A percentile compares a stretch with the other conserved stretches of the same genome.
Evolutionary conservation across 1,140 invertebrate genomes (phyloP).

Genomic region (Paracyclopina nana): DNA sequence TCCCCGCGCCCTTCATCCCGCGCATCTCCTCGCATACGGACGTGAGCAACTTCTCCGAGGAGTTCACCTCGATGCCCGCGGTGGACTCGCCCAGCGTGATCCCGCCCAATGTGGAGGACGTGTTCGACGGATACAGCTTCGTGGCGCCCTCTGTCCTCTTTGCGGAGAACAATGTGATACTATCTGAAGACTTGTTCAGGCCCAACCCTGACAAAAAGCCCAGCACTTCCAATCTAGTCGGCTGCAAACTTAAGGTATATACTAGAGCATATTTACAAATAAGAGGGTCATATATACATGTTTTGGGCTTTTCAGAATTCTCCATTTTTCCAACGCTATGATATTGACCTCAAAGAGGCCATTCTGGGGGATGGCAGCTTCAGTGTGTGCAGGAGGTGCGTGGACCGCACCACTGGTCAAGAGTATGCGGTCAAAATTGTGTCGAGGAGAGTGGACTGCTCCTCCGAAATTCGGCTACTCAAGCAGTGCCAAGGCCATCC

Average conservation of each 20-base stretch:
- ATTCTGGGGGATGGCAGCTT: conserved; percentile 70
- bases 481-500: conserved; percentile 61
- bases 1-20: conserved; percentile 60
- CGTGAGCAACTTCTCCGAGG: conserved; percentile 84
- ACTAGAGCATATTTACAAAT: not conserved
- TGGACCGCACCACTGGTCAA: conserved; percentile 43
- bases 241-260: conserved; percentile 32
- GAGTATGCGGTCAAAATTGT: conserved; percentile 81
- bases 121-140: conserved; percentile 88
- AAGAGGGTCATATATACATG: conserved; percentile 15
- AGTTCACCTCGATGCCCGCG: conserved; percentile 75
- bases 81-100: conserved; percentile 73
- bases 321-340: conserved; percentile 63
- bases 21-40: conserved; percentile 61
- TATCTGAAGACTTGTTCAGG: conserved; percentile 39
- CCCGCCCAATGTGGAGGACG: conserved; percentile 56
- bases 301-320: conserved; percentile 41
- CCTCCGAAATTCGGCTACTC: conserved; percentile 52
- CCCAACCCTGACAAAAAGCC: conserved; percentile 30
- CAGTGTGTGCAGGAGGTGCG: conserved; percentile 64
- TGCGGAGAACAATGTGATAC: conserved; percentile 53
- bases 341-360: conserved; percentile 41
- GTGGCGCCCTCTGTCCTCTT: conserved; percentile 79
- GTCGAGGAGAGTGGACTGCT: conserved; percentile 48
- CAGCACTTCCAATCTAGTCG: conserved; percentile 27